Evolutionary conservation across 2,113 vertebrate species (phyloP), one percentile per base, ranked within the genome.

Genomic region (Todiramphus chloris): DNA sequence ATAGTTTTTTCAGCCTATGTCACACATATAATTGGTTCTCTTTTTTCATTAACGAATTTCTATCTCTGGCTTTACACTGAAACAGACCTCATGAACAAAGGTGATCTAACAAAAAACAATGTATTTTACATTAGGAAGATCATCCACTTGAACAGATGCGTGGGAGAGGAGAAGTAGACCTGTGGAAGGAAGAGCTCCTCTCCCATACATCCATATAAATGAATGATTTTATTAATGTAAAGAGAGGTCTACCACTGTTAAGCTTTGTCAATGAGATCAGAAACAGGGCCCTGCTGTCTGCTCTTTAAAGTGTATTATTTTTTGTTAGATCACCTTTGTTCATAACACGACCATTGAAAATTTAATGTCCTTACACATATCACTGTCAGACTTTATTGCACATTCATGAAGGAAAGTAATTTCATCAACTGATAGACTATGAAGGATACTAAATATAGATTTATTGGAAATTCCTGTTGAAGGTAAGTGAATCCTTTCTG

Each of bases 251-350:
- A 86, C 46, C 56, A 56, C 85, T 77, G 60, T 86, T 89, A 90
- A 95, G 69, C 46, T 51, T 90, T 92, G 90, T 92, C 93, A 93
- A 27, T 81, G 93, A 84, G 85, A 94, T 90, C 86, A 93, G 88
- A 90, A 80, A 75, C 51, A 77, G 27, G 21, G 69, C 73, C 24
- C 75, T 81, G 63, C 82, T 96, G 55, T 60, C 85, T 90, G 73
- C 64, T 93, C 56, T 39, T 96, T 86, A 63, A 94, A 90, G 90
- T 72, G 75, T 86, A 94, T 96, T 96, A 96, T 96, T 95, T 95
- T 96, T 93, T 92, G 85, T 92, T 94, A 74, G 76, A 94, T 96
- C 93, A 96, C 94, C 96, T 96, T 93, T 95, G 92, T 87, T 97
- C 96, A 84, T 96, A 96, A 96, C 83, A 50, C 0, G 24, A 60